A percentile compares a stretch with the other conserved stretches of the same genome.
Evolutionary conservation across 1,140 invertebrate genomes (phyloP).

Genomic region (Vanessa atalanta): DNA sequence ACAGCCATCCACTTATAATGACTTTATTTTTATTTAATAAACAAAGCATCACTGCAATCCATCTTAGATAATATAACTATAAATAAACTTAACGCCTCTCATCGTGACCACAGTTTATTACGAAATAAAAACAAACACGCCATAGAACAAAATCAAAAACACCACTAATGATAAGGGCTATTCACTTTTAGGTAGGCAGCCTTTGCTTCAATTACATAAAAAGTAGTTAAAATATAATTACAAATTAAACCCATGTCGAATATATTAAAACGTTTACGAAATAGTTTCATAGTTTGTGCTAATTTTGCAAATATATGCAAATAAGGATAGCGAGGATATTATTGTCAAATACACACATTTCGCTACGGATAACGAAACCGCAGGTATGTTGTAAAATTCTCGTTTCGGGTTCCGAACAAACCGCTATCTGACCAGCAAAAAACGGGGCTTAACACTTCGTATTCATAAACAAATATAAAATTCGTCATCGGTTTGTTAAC

Average conservation of each 20-base stretch:
- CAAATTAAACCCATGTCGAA: background rate
- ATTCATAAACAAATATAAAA: background rate
- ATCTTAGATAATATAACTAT: too few relatives aligned
- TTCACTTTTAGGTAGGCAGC: too few relatives aligned
- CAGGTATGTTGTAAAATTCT: slow-evolving; percentile 24
- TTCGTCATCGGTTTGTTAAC: too few relatives aligned
- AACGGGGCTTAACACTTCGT: background rate
- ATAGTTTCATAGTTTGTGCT: background rate
- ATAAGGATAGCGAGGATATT: slow-evolving; percentile 14
- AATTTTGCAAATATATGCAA: slow-evolving; percentile 22
- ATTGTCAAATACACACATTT: slow-evolving; percentile 24
- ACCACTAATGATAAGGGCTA: too few relatives aligned
- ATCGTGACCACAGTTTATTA: too few relatives aligned
- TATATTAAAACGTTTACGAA: slow-evolving; percentile 1
- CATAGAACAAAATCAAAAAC: too few relatives aligned
- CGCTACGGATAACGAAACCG: slow-evolving; percentile 17
- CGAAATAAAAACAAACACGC: too few relatives aligned
- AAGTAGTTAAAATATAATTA: background rate
- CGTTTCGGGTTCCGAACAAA: slow-evolving; percentile 13
- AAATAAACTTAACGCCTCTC: too few relatives aligned
- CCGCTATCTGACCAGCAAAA: slow-evolving; percentile 6
- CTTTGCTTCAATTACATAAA: background rate
- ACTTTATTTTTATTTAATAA: too few relatives aligned
- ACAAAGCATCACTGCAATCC: too few relatives aligned
- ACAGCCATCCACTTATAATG: too few relatives aligned